A percentile compares a stretch with the other conserved stretches of the same genome.
phyloP scores from a whole-genome alignment of 2,888 invertebrate species.

The Platycnemis pennipes region DNA sequence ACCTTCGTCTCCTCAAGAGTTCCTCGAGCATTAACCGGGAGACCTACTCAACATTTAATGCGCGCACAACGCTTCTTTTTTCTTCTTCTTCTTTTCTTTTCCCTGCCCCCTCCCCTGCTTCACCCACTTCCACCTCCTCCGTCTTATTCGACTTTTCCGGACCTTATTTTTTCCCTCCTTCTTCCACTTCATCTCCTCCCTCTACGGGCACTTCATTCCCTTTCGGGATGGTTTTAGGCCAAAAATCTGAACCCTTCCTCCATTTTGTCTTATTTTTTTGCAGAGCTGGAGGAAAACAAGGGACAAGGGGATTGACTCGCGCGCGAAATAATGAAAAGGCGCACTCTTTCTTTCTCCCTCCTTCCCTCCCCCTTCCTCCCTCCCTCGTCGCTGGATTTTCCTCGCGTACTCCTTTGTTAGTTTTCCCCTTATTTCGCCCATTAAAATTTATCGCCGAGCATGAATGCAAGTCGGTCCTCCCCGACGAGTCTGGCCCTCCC shows the following conservation, averaged over 20 bases:
- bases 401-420: neutral
- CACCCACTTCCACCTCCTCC: neutral
- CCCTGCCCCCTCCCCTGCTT: neutral
- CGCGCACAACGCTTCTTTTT: neutral
- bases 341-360: neutral
- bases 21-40: neutral
- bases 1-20: neutral
- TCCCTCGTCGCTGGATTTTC: neutral
- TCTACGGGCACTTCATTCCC: neutral
- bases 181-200: neutral
- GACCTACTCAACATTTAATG: slow-evolving; percentile 47
- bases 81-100: neutral
- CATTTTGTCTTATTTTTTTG: neutral
- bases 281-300: neutral
- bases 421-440: slow-evolving; percentile 6
- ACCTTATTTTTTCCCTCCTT: neutral
- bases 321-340: slow-evolving; percentile 33
- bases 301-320: slow-evolving; percentile 4
- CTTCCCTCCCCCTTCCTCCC: neutral
- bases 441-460: slow-evolving; percentile 43
- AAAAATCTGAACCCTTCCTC: neutral
- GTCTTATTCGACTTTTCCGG: neutral
- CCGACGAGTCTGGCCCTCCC: neutral
- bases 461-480: slow-evolving; percentile 44
- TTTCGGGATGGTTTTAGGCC: neutral